Conservation (phyloP, 37 sponge, comb jelly and placozoan species). For the Theonella swinhoei region DNA sequence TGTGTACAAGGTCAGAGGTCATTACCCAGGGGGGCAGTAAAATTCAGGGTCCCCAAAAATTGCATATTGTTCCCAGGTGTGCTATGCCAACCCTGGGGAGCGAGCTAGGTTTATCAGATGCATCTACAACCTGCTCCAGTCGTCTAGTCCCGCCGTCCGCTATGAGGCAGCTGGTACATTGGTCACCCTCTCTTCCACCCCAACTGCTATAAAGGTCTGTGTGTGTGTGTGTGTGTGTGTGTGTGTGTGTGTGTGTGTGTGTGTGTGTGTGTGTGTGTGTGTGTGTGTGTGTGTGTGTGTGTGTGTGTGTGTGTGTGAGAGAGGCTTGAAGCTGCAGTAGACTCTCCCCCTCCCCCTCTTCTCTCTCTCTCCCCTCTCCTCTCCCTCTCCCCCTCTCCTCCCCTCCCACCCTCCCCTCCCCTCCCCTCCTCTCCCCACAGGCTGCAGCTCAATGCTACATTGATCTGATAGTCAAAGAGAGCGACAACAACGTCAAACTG, state of each 20-base stretch:
- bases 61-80: constrained; percentile 60
- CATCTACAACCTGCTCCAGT: constrained; percentile 95
- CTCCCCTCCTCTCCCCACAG: constrained; percentile 53
- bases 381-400: constrained; percentile 63
- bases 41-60: not conserved
- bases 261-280: constrained; percentile 28
- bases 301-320: too few species aligned
- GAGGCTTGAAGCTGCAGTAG: not conserved
- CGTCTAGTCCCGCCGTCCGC: constrained; percentile 89
- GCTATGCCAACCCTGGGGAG: constrained; percentile 90
- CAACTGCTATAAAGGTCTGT: constrained; percentile 93
- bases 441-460: constrained; percentile 99
- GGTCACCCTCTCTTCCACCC: constrained; percentile 95
- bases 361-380: constrained; percentile 26
- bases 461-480: constrained; percentile 96
- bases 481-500: constrained; percentile 99
- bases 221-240: not conserved
- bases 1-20: constrained; percentile 90
- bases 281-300: constrained; percentile 17
- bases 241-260: not conserved
- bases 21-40: not conserved
- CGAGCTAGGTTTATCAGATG: constrained; percentile 93
- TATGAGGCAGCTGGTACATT: constrained; percentile 98
- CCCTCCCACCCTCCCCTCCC: constrained; percentile 52
- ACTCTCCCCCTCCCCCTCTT: not conserved